These are phyloP conservation scores for Trachops cirrhosus DNA, from an alignment of 2,797 vertebrate species.

Conservation along the genomic window DNA sequence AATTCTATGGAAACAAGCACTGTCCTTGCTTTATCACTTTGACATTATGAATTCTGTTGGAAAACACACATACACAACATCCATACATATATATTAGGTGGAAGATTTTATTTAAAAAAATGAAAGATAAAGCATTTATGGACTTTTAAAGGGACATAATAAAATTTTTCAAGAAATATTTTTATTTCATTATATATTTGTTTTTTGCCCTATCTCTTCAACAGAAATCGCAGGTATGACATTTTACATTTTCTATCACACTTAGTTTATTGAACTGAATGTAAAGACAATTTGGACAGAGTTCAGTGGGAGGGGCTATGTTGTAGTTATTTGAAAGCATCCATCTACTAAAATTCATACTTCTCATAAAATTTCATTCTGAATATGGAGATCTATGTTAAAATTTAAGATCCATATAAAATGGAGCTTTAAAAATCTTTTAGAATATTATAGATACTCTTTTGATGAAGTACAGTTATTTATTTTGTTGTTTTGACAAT, in stretches of 20 bases:
- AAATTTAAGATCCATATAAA: slow-evolving; percentile 25
- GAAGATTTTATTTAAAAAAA: slow-evolving; percentile 25
- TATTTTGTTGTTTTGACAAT: neutral
- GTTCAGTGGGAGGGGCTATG: neutral
- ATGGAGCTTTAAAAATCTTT: neutral
- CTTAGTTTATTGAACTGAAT: slow-evolving; percentile 17
- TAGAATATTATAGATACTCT: neutral
- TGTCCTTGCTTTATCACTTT: neutral
- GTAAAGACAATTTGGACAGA: neutral
- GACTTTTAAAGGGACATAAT: neutral
- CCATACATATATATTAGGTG: neutral
- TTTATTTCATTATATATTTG: neutral
- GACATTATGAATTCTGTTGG: slow-evolving; percentile 35
- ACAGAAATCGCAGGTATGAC: neutral
- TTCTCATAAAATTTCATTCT: neutral
- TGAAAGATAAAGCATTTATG: slow-evolving; percentile 29
- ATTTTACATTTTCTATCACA: neutral
- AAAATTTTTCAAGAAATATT: slow-evolving; percentile 45
- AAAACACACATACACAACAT: slow-evolving; percentile 7
- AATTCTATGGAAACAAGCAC: neutral
- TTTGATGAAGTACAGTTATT: neutral
- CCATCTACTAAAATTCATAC: neutral
- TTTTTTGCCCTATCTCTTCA: neutral
- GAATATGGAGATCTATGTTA: neutral
- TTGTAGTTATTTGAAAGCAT: slow-evolving; percentile 1